These are phyloP conservation scores for Drosophila obscura DNA, from an alignment of 1,140 invertebrate species.

Conservation along the genomic window DNA sequence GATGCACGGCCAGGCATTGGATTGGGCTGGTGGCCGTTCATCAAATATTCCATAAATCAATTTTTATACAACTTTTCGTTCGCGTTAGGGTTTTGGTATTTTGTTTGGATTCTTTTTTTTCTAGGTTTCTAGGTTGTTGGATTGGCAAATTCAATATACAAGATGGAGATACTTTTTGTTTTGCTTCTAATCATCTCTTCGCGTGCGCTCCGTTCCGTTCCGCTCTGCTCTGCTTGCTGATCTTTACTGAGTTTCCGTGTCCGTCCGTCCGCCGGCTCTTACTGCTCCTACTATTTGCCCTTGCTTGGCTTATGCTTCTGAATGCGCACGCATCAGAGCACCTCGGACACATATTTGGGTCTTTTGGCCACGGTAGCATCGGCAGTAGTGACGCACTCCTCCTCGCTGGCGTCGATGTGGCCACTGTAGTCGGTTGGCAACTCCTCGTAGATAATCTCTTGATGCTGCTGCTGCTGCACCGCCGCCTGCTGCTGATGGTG, in stretches of 20 bases:
- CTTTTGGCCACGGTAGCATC: conserved; percentile 66
- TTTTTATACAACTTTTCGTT: conserved; percentile 42
- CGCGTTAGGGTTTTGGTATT: conserved; percentile 16
- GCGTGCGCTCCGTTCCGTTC: conserved; percentile 31
- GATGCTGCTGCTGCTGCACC: conserved; percentile 65
- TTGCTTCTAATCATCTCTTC: conserved; percentile 39
- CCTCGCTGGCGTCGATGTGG: conserved; percentile 76
- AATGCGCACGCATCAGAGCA: conserved; percentile 82
- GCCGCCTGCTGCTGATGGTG: conserved; percentile 66
- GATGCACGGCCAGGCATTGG: conserved; percentile 56
- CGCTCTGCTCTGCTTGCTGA: conserved; percentile 38
- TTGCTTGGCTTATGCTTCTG: conserved; percentile 68
- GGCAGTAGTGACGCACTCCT: conserved; percentile 65
- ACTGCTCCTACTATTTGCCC: conserved; percentile 59
- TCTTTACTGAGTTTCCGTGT: conserved; percentile 25
- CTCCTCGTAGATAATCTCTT: conserved; percentile 82
- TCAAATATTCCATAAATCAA: conserved; percentile 50
- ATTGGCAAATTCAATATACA: conserved; percentile 81
- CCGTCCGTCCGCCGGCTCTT: conserved; percentile 16
- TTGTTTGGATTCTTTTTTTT: conserved; percentile 27
- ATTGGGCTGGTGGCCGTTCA: conserved; percentile 36
- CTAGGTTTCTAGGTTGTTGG: conserved; percentile 21
- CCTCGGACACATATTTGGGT: conserved; percentile 79
- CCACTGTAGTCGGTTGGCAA: conserved; percentile 81
- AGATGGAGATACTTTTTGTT: conserved; percentile 78